These are phyloP conservation scores for Tuta absoluta DNA, from an alignment of 2,888 invertebrate species.

Conservation along the genomic window DNA sequence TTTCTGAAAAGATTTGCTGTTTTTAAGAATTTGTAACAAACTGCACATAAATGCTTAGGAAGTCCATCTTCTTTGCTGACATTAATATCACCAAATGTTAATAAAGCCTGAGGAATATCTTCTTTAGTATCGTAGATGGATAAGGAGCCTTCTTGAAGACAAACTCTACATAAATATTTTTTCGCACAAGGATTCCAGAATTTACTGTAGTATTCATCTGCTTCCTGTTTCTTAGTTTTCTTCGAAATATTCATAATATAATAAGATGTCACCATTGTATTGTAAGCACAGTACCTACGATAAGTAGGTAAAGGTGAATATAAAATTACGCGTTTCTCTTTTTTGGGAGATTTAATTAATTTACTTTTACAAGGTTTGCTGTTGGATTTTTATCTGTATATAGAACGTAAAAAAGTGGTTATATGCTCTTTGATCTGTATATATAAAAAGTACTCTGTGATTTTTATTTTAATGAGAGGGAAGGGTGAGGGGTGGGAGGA, in stretches of 20 bases:
- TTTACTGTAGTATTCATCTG: conserved; percentile 34
- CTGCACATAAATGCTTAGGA: conserved; percentile 57
- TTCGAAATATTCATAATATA: conserved; percentile 37
- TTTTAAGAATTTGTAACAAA: conserved; percentile 57
- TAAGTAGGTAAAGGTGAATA: not conserved
- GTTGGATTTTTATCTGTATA: too few species aligned
- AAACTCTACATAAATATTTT: conserved; percentile 37
- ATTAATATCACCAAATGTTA: conserved; percentile 46
- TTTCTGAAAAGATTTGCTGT: conserved; percentile 57
- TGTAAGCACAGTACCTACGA: not conserved
- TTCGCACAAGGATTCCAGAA: conserved; percentile 26
- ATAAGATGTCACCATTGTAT: conserved; percentile 40
- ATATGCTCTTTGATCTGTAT: too few species aligned
- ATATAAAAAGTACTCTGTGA: too few species aligned
- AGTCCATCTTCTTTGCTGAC: conserved; percentile 50
- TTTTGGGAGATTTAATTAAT: too few species aligned
- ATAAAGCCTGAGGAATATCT: conserved; percentile 36
- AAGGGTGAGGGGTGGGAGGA: too few species aligned
- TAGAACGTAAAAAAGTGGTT: too few species aligned
- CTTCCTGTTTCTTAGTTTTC: conserved; percentile 28
- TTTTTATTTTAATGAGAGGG: too few species aligned
- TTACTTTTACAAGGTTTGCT: too few species aligned
- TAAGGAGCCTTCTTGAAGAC: conserved; percentile 41
- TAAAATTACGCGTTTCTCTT: too few species aligned
- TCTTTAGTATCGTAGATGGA: conserved; percentile 38